Evolutionary conservation across 2,797 vertebrate genomes (phyloP).

Genomic region (Peromyscus nudipes): DNA sequence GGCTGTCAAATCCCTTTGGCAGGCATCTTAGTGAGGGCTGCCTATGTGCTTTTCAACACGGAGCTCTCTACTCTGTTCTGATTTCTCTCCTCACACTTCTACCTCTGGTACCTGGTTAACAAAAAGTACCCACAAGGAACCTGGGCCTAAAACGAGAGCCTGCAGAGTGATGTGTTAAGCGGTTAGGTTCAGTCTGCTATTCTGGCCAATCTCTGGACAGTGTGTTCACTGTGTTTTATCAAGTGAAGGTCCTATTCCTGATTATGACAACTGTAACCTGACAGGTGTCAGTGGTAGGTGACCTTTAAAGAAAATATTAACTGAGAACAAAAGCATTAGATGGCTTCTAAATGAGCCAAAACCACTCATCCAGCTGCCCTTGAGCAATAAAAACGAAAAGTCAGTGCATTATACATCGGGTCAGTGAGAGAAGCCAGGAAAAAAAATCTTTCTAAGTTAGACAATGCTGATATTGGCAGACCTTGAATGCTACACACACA

Average conservation of each 20-base stretch:
- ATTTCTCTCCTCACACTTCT: constrained; percentile 32
- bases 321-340: constrained; percentile 75
- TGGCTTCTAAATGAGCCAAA: constrained; percentile 77
- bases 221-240: neutral
- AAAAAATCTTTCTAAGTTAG: constrained; percentile 75
- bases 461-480: constrained; percentile 79
- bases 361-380: constrained; percentile 73
- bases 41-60: constrained; percentile 37
- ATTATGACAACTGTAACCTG: constrained; percentile 62
- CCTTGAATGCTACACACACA: constrained; percentile 62
- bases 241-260: constrained; percentile 47
- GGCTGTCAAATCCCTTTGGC: neutral
- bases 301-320: constrained; percentile 81
- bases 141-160: constrained; percentile 32
- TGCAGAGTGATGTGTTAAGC: constrained; percentile 15
- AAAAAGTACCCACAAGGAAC: constrained; percentile 5
- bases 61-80: neutral
- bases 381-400: constrained; percentile 80
- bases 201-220: neutral
- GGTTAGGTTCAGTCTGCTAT: neutral
- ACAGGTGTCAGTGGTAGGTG: constrained; percentile 76
- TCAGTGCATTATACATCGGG: constrained; percentile 67
- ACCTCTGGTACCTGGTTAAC: neutral
- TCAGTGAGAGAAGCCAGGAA: constrained; percentile 77
- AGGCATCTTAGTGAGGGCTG: neutral